Evolutionary conservation across 2,797 vertebrate species (phyloP).

Genomic region (Lerista edwardsae): DNA sequence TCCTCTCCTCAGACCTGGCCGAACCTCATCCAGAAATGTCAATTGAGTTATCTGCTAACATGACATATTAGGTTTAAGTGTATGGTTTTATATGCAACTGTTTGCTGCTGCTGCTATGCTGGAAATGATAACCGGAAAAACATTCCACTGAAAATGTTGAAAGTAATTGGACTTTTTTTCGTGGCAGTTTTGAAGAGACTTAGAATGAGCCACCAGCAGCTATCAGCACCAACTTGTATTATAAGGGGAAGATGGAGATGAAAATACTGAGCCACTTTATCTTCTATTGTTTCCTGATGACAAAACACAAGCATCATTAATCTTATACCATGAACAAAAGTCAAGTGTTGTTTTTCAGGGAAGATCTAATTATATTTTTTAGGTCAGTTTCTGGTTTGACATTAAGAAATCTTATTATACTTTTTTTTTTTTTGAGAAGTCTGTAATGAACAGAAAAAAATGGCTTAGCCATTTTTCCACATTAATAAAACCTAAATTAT

Average conservation of each 20-base stretch:
- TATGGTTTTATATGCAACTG: fast-evolving
- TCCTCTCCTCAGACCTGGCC: too few relatives aligned
- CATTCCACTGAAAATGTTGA: not conserved
- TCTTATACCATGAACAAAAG: constrained; percentile 28
- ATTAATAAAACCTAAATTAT: constrained; percentile 20
- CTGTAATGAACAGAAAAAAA: constrained; percentile 8
- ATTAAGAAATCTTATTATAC: constrained; percentile 15
- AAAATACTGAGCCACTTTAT: constrained; percentile 8
- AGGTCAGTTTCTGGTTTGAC: constrained; percentile 26
- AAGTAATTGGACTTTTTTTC: not conserved
- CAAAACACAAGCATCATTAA: not conserved
- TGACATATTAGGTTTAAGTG: not conserved
- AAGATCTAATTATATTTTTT: constrained; percentile 37
- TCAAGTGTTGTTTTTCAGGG: not conserved
- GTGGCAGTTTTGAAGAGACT: fast-evolving
- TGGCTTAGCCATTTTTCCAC: not conserved
- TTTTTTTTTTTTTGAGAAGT: not conserved
- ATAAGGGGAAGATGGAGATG: not conserved
- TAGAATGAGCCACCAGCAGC: constrained; percentile 10
- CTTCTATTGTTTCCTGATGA: constrained; percentile 14
- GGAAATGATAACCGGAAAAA: not conserved
- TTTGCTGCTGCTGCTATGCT: fast-evolving
- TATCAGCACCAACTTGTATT: not conserved
- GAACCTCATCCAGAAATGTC: not conserved
- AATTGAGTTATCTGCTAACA: not conserved